Evolutionary conservation across 2,888 invertebrate species (phyloP).

Genomic region (Cybosia mesomella): DNA sequence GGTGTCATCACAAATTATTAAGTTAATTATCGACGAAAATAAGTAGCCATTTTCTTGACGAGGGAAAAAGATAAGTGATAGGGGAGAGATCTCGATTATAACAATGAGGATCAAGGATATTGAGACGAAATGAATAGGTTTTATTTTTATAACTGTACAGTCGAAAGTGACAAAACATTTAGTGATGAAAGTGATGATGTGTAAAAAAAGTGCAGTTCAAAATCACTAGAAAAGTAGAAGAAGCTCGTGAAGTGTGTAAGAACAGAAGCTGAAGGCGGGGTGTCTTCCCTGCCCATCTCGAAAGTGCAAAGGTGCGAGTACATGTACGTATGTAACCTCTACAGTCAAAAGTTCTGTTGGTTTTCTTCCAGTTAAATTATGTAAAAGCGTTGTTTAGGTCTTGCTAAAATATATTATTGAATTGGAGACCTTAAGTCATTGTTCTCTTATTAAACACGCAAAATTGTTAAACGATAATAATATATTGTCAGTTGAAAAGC

Average conservation of each 20-base stretch:
- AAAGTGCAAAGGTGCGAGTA: too few species aligned
- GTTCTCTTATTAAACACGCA: too few species aligned
- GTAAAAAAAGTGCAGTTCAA: neutral
- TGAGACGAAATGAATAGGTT: conserved; percentile 55
- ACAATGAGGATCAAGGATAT: conserved; percentile 54
- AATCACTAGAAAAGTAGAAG: neutral
- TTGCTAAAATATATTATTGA: too few species aligned
- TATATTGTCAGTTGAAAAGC: too few species aligned
- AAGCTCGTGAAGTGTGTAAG: neutral
- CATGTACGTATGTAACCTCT: too few species aligned
- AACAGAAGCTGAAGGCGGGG: neutral
- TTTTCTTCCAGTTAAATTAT: too few species aligned
- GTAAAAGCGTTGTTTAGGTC: too few species aligned
- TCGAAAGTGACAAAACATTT: neutral
- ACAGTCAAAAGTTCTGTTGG: too few species aligned
- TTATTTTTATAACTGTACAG: conserved; percentile 36
- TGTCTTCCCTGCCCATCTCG: too few species aligned
- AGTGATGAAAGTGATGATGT: neutral
- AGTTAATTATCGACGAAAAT: conserved; percentile 72
- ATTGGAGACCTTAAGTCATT: too few species aligned
- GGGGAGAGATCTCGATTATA: conserved; percentile 67
- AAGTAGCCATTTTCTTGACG: conserved; percentile 71
- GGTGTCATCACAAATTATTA: conserved; percentile 72
- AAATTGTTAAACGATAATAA: too few species aligned
- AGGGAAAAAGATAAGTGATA: conserved; percentile 75